Evolutionary conservation across 2,113 vertebrate genomes (phyloP), one percentile per base, ranked within the genome.

Genomic region (Laterallus jamaicensis): DNA sequence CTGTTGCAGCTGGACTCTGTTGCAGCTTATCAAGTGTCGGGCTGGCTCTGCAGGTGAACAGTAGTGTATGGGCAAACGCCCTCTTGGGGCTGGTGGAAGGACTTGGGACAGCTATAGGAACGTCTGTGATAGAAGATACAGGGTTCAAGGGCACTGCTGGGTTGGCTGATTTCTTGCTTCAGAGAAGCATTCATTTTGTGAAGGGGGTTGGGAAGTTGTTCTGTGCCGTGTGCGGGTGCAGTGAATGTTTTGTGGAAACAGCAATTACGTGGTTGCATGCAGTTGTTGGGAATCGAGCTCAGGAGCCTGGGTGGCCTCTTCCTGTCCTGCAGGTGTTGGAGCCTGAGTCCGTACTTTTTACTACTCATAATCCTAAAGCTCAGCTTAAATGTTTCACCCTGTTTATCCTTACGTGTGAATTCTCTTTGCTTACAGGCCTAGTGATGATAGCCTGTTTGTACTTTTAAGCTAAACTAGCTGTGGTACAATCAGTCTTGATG

Each of bases 111-210:
- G 13, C 24, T 19, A 21, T 15, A 10, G 37, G 32, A 78, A 22
- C 39, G 17, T 52, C 71, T 32, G 47, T 52, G n/a, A 2, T 49
- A 2, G 49, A 32, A 79, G n/a, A 39, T 24, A 3, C 11, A 9
- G 47, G 15, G 22, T 29, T 82, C 31, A 11, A 39, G n/a, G 52
- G 17, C n/a, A 4, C 50, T 50, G 39, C 26, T 63, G 67, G 54
- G 7, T 42, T 79, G 69, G 6, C 42, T 44, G 17, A 3, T 26
- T 64, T 55, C 39, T 80, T 16, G 35, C 67, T 68, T 69, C 39
- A 71, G 71, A 60, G 44, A 15, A 11, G 22, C 0, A 0, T 15
- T 82, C 0, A 0, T 37, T 76, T 86, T 76, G 31, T 0, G 0
- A 2, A 20, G 58, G 24, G 79, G 5, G 1, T 54, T 80, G 59